phyloP scores from a whole-genome alignment of 2,797 vertebrate genomes.

The Leptoclinus maculatus region DNA sequence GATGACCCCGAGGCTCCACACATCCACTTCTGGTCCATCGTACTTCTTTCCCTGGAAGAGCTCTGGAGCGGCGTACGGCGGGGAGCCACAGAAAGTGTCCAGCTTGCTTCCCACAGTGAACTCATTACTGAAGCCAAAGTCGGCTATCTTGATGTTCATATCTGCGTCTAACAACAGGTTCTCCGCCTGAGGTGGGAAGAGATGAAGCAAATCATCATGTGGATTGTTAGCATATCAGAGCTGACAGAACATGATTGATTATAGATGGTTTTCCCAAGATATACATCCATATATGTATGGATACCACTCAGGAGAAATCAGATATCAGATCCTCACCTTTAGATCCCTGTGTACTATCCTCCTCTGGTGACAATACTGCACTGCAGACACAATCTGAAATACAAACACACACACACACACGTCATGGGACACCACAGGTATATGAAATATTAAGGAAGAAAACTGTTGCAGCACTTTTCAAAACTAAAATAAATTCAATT shows the following conservation, averaged over 20 bases:
- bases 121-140: conserved; percentile 99
- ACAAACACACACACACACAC: conserved; percentile 31
- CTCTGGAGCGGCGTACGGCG: conserved; percentile 97
- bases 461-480: neutral
- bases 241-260: neutral
- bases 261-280: neutral
- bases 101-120: conserved; percentile 98
- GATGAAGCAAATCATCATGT: neutral
- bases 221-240: neutral
- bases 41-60: conserved; percentile 99
- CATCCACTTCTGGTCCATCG: conserved; percentile 97
- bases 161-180: conserved; percentile 97
- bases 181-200: conserved; percentile 88
- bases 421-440: neutral
- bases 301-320: conserved; percentile 19
- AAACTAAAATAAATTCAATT: neutral
- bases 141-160: conserved; percentile 99
- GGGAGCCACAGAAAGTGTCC: conserved; percentile 98
- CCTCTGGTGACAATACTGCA: conserved; percentile 97
- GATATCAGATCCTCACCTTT: conserved; percentile 84
- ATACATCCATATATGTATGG: neutral
- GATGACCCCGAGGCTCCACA: conserved; percentile 99
- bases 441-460: neutral
- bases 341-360: conserved; percentile 96
- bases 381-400: conserved; percentile 96